These are phyloP conservation scores for Temnothorax nylanderi DNA, from an alignment of 1,140 invertebrate species.

Conservation along the genomic window DNA sequence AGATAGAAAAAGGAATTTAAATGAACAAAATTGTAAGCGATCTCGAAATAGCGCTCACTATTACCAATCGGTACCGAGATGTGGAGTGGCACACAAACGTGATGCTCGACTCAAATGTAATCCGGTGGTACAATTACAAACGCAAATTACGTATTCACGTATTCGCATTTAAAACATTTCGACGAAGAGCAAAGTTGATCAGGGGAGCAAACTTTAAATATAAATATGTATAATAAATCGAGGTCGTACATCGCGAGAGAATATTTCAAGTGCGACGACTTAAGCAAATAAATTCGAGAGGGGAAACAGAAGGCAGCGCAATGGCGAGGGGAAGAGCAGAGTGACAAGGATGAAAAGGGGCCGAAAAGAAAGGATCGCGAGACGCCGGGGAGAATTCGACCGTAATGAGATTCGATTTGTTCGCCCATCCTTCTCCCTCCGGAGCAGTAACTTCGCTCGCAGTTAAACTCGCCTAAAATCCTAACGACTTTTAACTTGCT, in stretches of 20 bases:
- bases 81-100: background rate
- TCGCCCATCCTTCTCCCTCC: slow-evolving; percentile 16
- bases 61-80: background rate
- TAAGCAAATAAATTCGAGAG: slow-evolving; percentile 44
- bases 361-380: slow-evolving; percentile 4
- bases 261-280: background rate
- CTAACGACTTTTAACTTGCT: slow-evolving; percentile 62
- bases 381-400: slow-evolving; percentile 49
- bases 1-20: background rate
- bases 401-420: slow-evolving; percentile 58
- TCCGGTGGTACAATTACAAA: background rate
- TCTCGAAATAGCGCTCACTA: slow-evolving; percentile 24
- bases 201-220: background rate
- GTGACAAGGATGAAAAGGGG: background rate
- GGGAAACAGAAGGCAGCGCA: background rate
- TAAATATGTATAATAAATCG: background rate
- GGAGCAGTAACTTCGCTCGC: slow-evolving; percentile 28
- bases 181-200: slow-evolving; percentile 14
- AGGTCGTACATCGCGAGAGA: background rate
- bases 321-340: background rate
- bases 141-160: slow-evolving; percentile 29
- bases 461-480: slow-evolving; percentile 49
- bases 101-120: too few species aligned
- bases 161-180: slow-evolving; percentile 33
- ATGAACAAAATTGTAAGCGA: slow-evolving; percentile 26